These are phyloP conservation scores for Scaptomyza parva DNA, from an alignment of 2,888 invertebrate genomes.

Conservation along the genomic window DNA sequence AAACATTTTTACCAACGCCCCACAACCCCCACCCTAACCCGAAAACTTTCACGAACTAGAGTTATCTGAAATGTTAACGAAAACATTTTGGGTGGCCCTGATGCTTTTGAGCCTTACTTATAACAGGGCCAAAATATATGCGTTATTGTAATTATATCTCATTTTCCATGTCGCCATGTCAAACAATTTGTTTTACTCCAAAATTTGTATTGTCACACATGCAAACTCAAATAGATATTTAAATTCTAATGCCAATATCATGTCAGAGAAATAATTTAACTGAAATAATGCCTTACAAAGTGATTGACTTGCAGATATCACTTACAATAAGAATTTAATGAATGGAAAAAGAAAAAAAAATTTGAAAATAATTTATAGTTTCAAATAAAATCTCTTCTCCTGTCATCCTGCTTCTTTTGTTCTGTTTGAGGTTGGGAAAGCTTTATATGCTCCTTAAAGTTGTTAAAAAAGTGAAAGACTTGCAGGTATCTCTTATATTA, in stretches of 20 bases:
- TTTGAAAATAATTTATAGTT: too few species aligned
- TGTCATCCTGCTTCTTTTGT: too few species aligned
- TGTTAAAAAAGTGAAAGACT: too few species aligned
- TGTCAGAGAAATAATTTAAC: slow-evolving; percentile 8
- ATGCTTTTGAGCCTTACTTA: too few species aligned
- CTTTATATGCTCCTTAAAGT: too few species aligned
- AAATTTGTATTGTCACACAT: slow-evolving; percentile 8
- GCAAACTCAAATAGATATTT: slow-evolving; percentile 16
- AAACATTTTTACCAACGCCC: slow-evolving; percentile 20
- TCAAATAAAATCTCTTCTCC: too few species aligned
- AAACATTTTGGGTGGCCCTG: too few species aligned
- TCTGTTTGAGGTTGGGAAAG: too few species aligned
- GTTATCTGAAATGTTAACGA: slow-evolving; percentile 4
- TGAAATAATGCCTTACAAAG: not conserved
- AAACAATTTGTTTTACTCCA: slow-evolving; percentile 31
- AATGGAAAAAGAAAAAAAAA: too few species aligned
- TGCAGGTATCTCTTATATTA: too few species aligned
- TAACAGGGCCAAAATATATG: not conserved
- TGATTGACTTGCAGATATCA: not conserved
- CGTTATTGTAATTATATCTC: not conserved
- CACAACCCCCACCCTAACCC: too few species aligned
- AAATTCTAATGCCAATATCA: slow-evolving; percentile 21
- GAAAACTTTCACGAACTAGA: slow-evolving; percentile 10
- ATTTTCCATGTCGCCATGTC: slow-evolving; percentile 8
- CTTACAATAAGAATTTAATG: too few species aligned